Conservation (phyloP, 2,888 invertebrate species). For the Hypomecis punctinalis region DNA sequence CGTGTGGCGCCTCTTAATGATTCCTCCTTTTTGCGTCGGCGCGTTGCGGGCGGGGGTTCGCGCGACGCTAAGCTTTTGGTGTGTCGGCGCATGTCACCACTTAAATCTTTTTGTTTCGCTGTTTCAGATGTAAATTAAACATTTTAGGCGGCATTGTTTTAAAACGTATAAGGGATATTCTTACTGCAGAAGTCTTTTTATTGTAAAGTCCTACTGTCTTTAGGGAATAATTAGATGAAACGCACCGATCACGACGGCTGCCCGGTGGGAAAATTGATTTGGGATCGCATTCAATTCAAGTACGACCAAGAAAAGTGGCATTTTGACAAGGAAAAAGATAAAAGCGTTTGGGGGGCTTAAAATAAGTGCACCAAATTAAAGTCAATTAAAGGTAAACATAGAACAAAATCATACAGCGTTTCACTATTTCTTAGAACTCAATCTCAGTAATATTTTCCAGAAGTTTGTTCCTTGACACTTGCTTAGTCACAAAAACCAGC, state of each 20-base stretch:
- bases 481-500: too few species aligned
- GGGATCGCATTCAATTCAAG: not conserved
- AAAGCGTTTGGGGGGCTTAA: too few species aligned
- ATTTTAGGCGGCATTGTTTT: slow-evolving; percentile 79
- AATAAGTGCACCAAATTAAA: too few species aligned
- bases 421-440: too few species aligned
- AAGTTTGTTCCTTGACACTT: too few species aligned
- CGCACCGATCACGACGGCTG: not conserved
- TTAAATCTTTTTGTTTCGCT: slow-evolving; percentile 73
- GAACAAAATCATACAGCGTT: too few species aligned
- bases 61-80: slow-evolving; percentile 77
- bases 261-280: not conserved
- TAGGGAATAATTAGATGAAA: not conserved
- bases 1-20: slow-evolving; percentile 85
- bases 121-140: slow-evolving; percentile 81
- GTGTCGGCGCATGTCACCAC: slow-evolving; percentile 80
- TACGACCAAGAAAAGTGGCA: too few species aligned
- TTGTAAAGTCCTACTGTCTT: not conserved
- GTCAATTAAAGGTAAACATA: too few species aligned
- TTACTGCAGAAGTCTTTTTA: slow-evolving; percentile 12
- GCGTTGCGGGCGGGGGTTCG: slow-evolving; percentile 64
- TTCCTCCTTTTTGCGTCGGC: slow-evolving; percentile 82
- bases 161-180: slow-evolving; percentile 16
- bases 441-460: too few species aligned
- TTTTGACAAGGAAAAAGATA: too few species aligned